phyloP scores from a whole-genome alignment of 2,888 invertebrate species.

The Opisthograptis luteolata region DNA sequence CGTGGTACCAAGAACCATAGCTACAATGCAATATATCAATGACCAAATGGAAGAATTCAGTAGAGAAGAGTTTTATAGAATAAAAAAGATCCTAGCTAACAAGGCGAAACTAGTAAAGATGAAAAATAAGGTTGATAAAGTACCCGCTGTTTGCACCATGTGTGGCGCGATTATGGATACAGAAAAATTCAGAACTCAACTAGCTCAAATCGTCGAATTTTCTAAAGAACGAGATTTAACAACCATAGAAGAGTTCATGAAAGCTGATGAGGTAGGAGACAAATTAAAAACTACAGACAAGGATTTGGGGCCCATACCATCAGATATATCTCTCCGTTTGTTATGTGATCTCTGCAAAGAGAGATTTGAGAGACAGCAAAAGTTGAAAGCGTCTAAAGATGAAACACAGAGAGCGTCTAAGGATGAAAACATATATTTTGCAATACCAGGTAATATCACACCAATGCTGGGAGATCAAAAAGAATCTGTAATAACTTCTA shows the following conservation, averaged over 20 bases:
- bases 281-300: neutral
- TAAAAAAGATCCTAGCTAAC: constrained; percentile 45
- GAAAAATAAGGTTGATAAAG: neutral
- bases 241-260: neutral
- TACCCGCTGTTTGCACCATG: neutral
- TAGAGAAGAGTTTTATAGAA: constrained; percentile 49
- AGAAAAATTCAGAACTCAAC: too few species aligned
- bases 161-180: too few species aligned
- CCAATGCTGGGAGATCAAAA: too few species aligned
- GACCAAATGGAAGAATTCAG: constrained; percentile 48
- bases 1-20: constrained; percentile 48
- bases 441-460: too few species aligned
- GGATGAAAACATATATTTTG: too few species aligned
- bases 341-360: neutral
- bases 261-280: neutral
- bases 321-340: neutral
- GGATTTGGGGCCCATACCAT: neutral
- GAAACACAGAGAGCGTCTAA: too few species aligned
- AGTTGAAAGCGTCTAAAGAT: neutral
- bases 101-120: constrained; percentile 45
- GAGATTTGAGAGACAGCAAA: neutral
- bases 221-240: neutral
- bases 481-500: neutral
- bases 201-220: too few species aligned
- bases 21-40: constrained; percentile 46